A percentile compares a stretch with the other conserved stretches of the same genome.
These are phyloP conservation scores for Notamacropus eugenii DNA, from an alignment of 2,797 vertebrate species.

Conservation along the genomic window DNA sequence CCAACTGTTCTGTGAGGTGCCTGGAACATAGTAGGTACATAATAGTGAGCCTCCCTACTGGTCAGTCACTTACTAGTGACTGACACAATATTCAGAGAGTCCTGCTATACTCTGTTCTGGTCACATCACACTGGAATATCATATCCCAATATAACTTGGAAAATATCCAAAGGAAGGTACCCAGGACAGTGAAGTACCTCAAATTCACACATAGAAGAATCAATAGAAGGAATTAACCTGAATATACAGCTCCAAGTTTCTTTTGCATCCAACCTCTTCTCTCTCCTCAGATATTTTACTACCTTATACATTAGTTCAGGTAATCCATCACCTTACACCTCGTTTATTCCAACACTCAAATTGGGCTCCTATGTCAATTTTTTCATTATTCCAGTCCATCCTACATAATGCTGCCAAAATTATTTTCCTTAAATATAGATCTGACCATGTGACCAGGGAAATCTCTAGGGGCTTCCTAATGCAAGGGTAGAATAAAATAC, in stretches of 20 bases:
- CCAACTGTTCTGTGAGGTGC: background rate
- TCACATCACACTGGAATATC: background rate
- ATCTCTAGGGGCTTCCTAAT: background rate
- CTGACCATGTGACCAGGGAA: background rate
- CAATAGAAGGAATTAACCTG: background rate
- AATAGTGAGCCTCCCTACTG: background rate
- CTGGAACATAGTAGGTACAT: background rate
- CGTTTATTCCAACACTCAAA: background rate
- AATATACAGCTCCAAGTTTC: background rate
- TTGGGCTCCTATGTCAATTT: background rate
- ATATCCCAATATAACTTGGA: background rate
- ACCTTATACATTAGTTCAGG: background rate
- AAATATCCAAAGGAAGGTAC: background rate
- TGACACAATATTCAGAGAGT: background rate
- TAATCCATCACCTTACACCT: background rate
- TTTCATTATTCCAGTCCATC: background rate
- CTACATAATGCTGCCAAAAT: background rate
- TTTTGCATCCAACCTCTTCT: background rate
- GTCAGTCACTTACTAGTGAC: background rate
- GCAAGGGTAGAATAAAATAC: background rate
- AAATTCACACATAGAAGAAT: background rate
- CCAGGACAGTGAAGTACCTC: background rate
- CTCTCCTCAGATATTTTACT: background rate
- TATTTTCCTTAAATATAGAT: background rate
- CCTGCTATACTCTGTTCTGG: background rate